Percentiles rank a stretch among this genome's conserved stretches.
These are phyloP conservation scores for Hucho hucho DNA, from an alignment of 2,113 vertebrate genomes.

Conservation along the genomic window DNA sequence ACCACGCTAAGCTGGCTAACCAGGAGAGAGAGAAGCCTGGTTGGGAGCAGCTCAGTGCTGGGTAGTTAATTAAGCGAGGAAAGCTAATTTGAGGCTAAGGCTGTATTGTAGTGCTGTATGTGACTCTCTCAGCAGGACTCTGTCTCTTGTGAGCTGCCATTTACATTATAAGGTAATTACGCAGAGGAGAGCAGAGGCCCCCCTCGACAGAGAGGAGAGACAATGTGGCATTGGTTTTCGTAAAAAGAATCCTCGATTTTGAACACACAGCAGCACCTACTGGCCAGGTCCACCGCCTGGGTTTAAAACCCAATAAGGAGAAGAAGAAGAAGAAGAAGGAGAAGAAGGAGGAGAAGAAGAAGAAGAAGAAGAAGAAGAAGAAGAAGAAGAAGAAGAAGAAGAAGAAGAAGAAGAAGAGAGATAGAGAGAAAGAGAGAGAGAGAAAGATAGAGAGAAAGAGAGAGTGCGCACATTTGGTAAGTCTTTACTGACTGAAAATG, in stretches of 20 bases:
- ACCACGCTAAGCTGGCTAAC: constrained; percentile 23
- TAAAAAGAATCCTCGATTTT: constrained; percentile 18
- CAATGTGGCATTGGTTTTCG: background rate
- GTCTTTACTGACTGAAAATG: background rate
- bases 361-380: background rate
- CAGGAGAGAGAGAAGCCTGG: background rate
- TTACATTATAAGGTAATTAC: constrained; percentile 44
- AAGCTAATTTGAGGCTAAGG: constrained; percentile 28
- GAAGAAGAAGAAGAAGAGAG: too few species aligned
- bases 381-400: too few species aligned
- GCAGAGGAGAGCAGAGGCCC: background rate
- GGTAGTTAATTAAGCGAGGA: constrained; percentile 46
- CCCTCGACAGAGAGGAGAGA: background rate
- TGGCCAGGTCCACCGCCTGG: constrained; percentile 26
- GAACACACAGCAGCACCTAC: constrained; percentile 56
- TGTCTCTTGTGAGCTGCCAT: constrained; percentile 52
- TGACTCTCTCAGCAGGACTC: constrained; percentile 17
- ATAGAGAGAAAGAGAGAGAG: too few species aligned
- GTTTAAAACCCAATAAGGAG: background rate
- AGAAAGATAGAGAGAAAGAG: background rate
- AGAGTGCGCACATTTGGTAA: background rate
- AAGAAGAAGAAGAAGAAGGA: too few species aligned
- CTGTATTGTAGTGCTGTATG: constrained; percentile 30
- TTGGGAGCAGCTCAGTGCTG: constrained; percentile 12
- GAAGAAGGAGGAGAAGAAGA: background rate